A percentile compares a stretch with the other conserved stretches of the same genome.
Evolutionary conservation across 2,113 vertebrate species (phyloP).

Genomic region (Oreochromis spilurus): DNA sequence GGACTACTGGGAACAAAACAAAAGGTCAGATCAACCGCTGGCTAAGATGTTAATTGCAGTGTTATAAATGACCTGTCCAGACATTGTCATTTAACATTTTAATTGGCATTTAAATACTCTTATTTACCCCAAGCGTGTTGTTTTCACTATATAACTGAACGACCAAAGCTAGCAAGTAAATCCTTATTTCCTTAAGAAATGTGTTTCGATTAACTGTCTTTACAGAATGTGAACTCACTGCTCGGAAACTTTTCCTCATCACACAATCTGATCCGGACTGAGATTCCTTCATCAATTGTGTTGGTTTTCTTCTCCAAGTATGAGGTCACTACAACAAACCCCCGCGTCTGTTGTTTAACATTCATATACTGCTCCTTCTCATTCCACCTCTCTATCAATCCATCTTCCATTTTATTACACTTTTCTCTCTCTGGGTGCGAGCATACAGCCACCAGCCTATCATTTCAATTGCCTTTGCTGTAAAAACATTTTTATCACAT

Average conservation of each 20-base stretch:
- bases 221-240: background rate
- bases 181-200: background rate
- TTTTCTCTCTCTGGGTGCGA: background rate
- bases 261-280: background rate
- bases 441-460: background rate
- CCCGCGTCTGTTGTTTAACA: background rate
- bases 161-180: background rate
- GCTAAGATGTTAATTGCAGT: conserved; percentile 14
- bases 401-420: background rate
- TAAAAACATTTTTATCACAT: conserved; percentile 18
- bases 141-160: background rate
- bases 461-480: background rate
- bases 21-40: background rate
- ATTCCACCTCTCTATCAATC: background rate
- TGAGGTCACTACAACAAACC: conserved; percentile 52
- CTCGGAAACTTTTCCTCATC: background rate
- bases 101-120: background rate
- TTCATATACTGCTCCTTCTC: background rate
- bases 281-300: background rate
- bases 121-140: background rate
- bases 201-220: background rate
- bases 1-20: background rate
- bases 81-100: background rate
- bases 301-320: conserved; percentile 37
- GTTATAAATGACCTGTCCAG: conserved; percentile 9